Percentiles rank a stretch among this genome's conserved stretches.
Evolutionary conservation across 2,888 invertebrate genomes (phyloP).

Genomic region (Drepana falcataria): DNA sequence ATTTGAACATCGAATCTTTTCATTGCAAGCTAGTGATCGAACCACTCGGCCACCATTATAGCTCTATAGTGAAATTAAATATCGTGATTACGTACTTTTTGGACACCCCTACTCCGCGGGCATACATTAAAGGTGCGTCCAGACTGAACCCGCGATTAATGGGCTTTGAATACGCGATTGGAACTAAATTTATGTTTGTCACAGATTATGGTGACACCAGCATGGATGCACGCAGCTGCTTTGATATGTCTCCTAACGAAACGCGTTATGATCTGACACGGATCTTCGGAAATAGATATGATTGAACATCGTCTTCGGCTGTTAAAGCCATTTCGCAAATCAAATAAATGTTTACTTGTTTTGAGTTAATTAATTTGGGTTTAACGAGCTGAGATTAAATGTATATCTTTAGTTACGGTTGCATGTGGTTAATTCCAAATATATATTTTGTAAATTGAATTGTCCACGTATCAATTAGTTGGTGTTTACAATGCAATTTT

Average conservation of each 20-base stretch:
- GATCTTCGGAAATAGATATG: conserved; percentile 29
- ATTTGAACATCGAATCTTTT: too few species aligned
- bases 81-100: too few species aligned
- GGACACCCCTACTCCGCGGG: conserved; percentile 43
- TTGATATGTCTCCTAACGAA: conserved; percentile 40
- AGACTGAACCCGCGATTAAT: conserved; percentile 70
- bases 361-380: too few species aligned
- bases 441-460: too few species aligned
- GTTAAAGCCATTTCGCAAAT: background rate
- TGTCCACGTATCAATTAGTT: too few species aligned
- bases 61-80: too few species aligned
- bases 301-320: conserved; percentile 11
- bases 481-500: too few species aligned
- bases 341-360: background rate
- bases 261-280: conserved; percentile 15
- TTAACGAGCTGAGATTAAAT: too few species aligned
- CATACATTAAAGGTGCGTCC: conserved; percentile 67
- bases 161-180: conserved; percentile 63
- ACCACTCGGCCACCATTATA: too few species aligned
- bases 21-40: too few species aligned
- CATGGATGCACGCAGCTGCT: conserved; percentile 51
- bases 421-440: too few species aligned
- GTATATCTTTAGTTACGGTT: too few species aligned
- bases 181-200: conserved; percentile 73
- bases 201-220: conserved; percentile 53